Evolutionary conservation across 2,888 invertebrate species (phyloP).

Genomic region (Hirudinaria manillensis): DNA sequence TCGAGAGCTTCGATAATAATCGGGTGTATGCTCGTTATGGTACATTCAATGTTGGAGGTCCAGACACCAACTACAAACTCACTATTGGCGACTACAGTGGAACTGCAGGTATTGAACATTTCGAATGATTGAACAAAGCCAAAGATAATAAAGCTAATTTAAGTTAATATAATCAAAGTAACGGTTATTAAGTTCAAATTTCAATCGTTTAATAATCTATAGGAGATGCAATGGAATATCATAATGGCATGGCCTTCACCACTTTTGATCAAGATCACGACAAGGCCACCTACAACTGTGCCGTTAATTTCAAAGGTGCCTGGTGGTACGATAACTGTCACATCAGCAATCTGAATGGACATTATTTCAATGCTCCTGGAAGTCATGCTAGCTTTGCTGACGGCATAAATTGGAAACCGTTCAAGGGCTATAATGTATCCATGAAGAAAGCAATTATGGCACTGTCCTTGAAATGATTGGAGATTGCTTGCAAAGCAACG

Average conservation of each 20-base stretch:
- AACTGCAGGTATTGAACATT: background rate
- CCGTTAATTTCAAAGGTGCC: constrained; percentile 15
- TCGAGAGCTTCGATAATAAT: background rate
- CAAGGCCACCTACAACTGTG: background rate
- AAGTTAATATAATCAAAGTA: no score
- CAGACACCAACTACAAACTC: no score
- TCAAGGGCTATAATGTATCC: background rate
- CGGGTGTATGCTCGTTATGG: background rate
- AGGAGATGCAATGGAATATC: constrained; percentile 20
- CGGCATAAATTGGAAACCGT: constrained; percentile 18
- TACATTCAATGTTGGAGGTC: no score
- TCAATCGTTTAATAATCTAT: background rate
- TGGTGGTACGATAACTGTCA: constrained; percentile 34
- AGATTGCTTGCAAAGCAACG: no score
- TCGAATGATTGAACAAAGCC: no score
- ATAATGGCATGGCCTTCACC: constrained; percentile 11
- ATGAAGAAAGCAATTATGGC: constrained; percentile 19
- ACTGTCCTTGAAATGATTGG: no score
- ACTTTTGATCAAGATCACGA: constrained; percentile 27
- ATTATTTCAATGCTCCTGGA: constrained; percentile 2
- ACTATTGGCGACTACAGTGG: background rate
- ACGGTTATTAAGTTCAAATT: no score
- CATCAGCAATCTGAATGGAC: constrained; percentile 27
- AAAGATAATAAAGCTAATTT: no score
- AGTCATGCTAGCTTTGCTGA: constrained; percentile 9